A percentile compares a stretch with the other conserved stretches of the same genome.
Conservation (phyloP, 1,140 invertebrate species). For the Anagrus nilaparvatae region DNA sequence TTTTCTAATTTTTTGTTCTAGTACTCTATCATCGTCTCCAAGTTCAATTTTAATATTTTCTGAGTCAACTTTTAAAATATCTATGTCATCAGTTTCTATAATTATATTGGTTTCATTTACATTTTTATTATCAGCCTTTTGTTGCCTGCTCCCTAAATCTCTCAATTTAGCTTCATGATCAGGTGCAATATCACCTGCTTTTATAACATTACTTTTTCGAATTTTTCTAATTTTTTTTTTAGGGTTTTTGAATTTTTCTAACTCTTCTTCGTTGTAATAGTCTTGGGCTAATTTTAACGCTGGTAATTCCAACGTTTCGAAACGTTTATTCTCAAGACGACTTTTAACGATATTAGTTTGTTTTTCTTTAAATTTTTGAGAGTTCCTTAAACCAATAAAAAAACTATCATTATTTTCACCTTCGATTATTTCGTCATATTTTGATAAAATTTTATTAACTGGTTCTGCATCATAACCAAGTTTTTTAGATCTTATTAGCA, state of each 20-base stretch:
- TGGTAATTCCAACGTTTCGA: slow-evolving; percentile 62
- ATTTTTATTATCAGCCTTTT: too few relatives aligned
- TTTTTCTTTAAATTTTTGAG: slow-evolving; percentile 36
- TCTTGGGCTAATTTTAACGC: slow-evolving; percentile 70
- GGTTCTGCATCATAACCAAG: slow-evolving; percentile 70
- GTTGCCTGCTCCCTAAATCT: too few relatives aligned
- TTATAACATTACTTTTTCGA: slow-evolving; percentile 27
- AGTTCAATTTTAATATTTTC: too few relatives aligned
- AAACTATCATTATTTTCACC: slow-evolving; percentile 71
- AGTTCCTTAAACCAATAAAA: slow-evolving; percentile 55
- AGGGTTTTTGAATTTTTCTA: slow-evolving; percentile 80
- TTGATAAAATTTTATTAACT: slow-evolving; percentile 59
- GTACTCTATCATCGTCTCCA: slow-evolving; percentile 66
- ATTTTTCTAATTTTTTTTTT: slow-evolving; percentile 70
- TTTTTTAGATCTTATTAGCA: slow-evolving; percentile 75
- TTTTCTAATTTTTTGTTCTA: slow-evolving; percentile 60
- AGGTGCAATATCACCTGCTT: slow-evolving; percentile 50
- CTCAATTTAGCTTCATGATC: too few relatives aligned
- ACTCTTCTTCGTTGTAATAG: slow-evolving; percentile 76
- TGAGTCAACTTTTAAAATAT: too few relatives aligned
- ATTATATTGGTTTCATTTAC: too few relatives aligned
- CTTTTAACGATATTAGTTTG: slow-evolving; percentile 45
- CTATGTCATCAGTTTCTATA: too few relatives aligned
- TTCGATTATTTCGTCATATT: slow-evolving; percentile 94
- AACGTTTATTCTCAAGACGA: slow-evolving; percentile 53